Conservation (phyloP, 1,140 invertebrate genomes). For the Saccostrea echinata region DNA sequence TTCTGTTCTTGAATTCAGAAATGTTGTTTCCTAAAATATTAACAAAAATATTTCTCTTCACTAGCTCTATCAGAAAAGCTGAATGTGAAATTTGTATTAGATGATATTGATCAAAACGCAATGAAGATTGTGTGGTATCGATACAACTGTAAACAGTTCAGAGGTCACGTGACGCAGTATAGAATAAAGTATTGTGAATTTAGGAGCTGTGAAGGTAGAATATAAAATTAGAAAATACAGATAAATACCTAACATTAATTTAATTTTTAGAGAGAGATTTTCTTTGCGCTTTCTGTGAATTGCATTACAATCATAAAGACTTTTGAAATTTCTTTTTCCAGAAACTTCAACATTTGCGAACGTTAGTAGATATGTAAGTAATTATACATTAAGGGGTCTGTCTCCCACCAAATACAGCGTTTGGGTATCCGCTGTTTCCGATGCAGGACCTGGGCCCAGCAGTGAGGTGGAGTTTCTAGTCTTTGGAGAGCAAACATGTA, state of each 20-base stretch:
- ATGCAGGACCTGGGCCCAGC: not conserved
- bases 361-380: not conserved
- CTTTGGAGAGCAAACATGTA: not conserved
- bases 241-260: no score
- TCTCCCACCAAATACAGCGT: not conserved
- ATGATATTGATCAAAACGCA: not conserved
- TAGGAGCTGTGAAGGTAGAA: not conserved
- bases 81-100: not conserved
- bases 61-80: not conserved
- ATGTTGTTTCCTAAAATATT: not conserved
- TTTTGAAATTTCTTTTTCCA: not conserved
- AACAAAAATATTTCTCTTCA: not conserved
- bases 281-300: not conserved
- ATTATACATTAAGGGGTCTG: not conserved
- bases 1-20: not conserved
- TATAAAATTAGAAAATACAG: not conserved
- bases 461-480: not conserved
- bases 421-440: not conserved
- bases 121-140: not conserved
- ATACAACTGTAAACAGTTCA: constrained; percentile 15
- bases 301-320: no score
- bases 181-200: not conserved
- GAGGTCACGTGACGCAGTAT: not conserved
- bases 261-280: no score
- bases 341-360: not conserved